phyloP scores from a whole-genome alignment of 2,797 vertebrate genomes.

The Eulemur mongoz region DNA sequence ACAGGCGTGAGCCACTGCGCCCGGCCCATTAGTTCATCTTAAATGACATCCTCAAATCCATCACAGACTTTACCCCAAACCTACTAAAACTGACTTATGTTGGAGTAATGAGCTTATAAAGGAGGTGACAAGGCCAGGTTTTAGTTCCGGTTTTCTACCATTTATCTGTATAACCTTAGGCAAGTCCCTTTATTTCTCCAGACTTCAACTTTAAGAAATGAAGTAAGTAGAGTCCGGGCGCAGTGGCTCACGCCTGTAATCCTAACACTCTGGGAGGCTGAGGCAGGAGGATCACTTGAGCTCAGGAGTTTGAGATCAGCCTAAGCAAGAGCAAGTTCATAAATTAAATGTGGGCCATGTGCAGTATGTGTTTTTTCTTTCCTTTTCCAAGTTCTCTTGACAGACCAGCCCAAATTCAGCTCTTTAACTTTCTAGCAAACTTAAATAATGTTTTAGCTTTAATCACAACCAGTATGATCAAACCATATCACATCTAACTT shows the following conservation, averaged over 20 bases:
- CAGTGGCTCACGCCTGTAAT: no score
- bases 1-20: no score
- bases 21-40: not conserved
- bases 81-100: not conserved
- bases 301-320: no score
- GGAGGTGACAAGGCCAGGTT: not conserved
- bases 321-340: not conserved
- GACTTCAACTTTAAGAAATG: slow-evolving; percentile 11
- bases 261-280: no score
- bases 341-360: not conserved
- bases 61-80: not conserved
- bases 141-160: not conserved
- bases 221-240: not conserved
- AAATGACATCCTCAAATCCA: not conserved
- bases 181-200: not conserved
- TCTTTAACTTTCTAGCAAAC: slow-evolving; percentile 34
- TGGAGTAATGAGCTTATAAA: not conserved
- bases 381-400: not conserved
- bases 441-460: not conserved
- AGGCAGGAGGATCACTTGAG: no score
- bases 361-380: not conserved
- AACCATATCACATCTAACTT: not conserved
- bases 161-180: not conserved
- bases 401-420: not conserved
- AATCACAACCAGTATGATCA: not conserved